Evolutionary conservation across 2,888 invertebrate species (phyloP).

Genomic region (Heteromyza rotundicornis): DNA sequence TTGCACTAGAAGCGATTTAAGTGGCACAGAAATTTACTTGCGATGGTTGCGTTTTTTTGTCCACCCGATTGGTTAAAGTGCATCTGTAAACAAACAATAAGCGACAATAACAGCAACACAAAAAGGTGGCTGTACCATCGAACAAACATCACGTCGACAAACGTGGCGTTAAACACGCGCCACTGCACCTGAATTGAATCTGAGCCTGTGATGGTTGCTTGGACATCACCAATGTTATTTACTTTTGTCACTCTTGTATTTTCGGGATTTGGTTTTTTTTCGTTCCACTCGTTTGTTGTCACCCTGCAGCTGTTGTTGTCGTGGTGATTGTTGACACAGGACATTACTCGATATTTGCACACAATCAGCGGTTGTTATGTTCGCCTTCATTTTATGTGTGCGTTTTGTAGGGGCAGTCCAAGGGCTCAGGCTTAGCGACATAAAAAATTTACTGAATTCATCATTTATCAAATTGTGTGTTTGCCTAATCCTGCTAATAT

Average conservation of each 20-base stretch:
- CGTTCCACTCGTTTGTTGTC: neutral
- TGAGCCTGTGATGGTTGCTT: constrained; percentile 26
- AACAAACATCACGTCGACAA: constrained; percentile 26
- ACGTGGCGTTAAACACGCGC: constrained; percentile 38
- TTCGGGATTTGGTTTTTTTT: neutral
- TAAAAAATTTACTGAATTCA: no score
- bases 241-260: constrained; percentile 38
- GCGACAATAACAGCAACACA: constrained; percentile 9
- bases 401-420: no score
- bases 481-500: constrained; percentile 2
- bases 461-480: no score
- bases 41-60: neutral
- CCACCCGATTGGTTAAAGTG: neutral
- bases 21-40: constrained; percentile 32
- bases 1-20: no score
- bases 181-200: neutral
- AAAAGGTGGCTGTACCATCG: constrained; percentile 44
- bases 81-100: constrained; percentile 30
- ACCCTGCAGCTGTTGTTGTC: neutral
- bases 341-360: neutral
- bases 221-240: neutral
- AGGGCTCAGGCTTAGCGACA: no score
- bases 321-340: neutral
- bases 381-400: neutral
- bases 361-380: neutral